Base-by-base conservation (phyloP, 2,113 vertebrate genomes). In the Chaetodon auriga region DNA sequence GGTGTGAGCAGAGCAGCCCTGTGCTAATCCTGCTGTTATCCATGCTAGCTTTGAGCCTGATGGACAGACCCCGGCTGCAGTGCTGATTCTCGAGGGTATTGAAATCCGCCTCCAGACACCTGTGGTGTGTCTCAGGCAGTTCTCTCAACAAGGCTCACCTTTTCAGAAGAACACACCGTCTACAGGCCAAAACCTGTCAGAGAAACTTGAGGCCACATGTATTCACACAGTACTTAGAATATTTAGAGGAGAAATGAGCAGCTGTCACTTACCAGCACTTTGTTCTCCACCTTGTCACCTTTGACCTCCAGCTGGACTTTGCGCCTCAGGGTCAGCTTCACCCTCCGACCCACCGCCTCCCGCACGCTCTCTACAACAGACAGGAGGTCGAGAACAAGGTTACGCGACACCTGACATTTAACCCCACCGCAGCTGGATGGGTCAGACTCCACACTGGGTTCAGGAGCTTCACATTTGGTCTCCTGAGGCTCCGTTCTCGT, bases 241-340 rank as follows among this genome's bases (percentile, higher is more conserved):
- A 38, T 41, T 41, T 41, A 41, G 8, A 41, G 5, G 8, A 49
- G 57, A 35, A 35, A 7, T 1, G 3, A 55, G 30, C 23, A 19
- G 1, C 36, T 0, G 61, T 43, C 36, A 90, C 97, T 97, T 89
- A 99, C 98, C 97, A 99, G 85, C 57, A 99, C 96, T 93, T 94
- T 95, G 94, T 95, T 97, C 86, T 99, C 98, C 90, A 97, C 87
- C 93, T 95, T 97, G 91, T 98, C 98, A 65, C 96, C 97, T 94
- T 97, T 99, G 83, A 96, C 94, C 94, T 99, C 98, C 90, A 98
- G 92, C 82, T 97, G 98, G 61, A 99, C 96, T 89, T 92, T 97
- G 93, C 96, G 96, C 93, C 96, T 97, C 90, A 98, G 94, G 0
- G 94, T 93, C 82, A 99, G 96, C 92, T 97, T 97, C 57, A 97